A percentile compares a stretch with the other conserved stretches of the same genome.
Evolutionary conservation across 2,888 invertebrate species (phyloP).

Genomic region (Dendrolimus pini): DNA sequence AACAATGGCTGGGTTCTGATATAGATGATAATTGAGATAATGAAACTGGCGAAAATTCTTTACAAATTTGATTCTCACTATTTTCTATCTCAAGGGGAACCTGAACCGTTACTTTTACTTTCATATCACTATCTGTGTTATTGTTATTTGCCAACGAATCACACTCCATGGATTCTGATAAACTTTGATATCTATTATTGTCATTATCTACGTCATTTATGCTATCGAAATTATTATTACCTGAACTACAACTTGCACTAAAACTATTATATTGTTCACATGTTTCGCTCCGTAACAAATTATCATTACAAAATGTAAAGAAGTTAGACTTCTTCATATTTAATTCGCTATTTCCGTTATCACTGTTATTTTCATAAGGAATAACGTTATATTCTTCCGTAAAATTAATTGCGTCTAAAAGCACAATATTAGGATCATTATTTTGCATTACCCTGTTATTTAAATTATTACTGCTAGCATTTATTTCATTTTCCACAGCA

Average conservation of each 20-base stretch:
- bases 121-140: slow-evolving; percentile 41
- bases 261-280: slow-evolving; percentile 66
- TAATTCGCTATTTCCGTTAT: slow-evolving; percentile 36
- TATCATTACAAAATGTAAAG: slow-evolving; percentile 56
- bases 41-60: slow-evolving; percentile 32
- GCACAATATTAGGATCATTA: slow-evolving; percentile 40
- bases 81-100: slow-evolving; percentile 39
- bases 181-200: slow-evolving; percentile 43
- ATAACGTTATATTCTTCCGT: slow-evolving; percentile 50
- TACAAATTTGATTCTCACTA: slow-evolving; percentile 28
- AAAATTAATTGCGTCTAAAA: slow-evolving; percentile 55
- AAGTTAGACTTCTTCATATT: slow-evolving; percentile 34
- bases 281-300: slow-evolving; percentile 67
- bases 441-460: slow-evolving; percentile 33
- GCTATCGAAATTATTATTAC: slow-evolving; percentile 47
- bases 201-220: slow-evolving; percentile 40
- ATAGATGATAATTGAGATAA: slow-evolving; percentile 50
- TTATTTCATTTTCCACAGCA: slow-evolving; percentile 38
- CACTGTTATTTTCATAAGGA: slow-evolving; percentile 37
- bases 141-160: slow-evolving; percentile 50
- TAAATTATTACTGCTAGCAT: slow-evolving; percentile 28
- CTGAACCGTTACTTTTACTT: slow-evolving; percentile 56
- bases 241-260: slow-evolving; percentile 51
- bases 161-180: slow-evolving; percentile 52
- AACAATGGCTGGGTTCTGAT: slow-evolving; percentile 42